Evolutionary conservation across 2,797 vertebrate genomes (phyloP), one percentile per base, ranked within the genome.

Genomic region (Enteromius treurensis): DNA sequence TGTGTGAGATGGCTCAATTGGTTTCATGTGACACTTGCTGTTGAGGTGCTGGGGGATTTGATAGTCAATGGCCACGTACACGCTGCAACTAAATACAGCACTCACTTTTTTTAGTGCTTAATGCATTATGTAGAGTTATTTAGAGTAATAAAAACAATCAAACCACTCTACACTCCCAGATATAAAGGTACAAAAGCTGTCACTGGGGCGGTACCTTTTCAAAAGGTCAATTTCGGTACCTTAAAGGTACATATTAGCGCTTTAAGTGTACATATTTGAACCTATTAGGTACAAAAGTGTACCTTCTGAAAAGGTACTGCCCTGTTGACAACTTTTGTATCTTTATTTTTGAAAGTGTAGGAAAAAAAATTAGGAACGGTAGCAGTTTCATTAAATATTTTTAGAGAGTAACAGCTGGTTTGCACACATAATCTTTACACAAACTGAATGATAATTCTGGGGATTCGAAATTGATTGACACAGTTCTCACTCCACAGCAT

Each of bases 1-100:
- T 19, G 73, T 88, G 84, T 58, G 53, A 85, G 90, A 91, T 83
- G 89, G 89, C 92, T 93, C 90, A 91, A 90, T 91, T 89, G 87
- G 90, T 89, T 90, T 91, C 90, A 85, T 86, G 90, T 87, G 86
- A 87, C 88, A 85, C 55, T 71, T 34, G 74, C 49, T 23, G 15
- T 49, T 65, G 69, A 81, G 45, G 42, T 65, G 26, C 69, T 73
- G 53, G n/a, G 73, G 51, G 9, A 80, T 55, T 80, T 69, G 26
- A 40, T 42, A 69, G 67, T 70, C 14, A 34, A 10, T 40, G 32
- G 29, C 64, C 13, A 79, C 29, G 34, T 42, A 55, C 78, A 58
- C 9, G 4, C 77, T 26, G 21, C 32, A 19, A 49, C n/a, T 55
- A 42, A 79, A 79, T 79, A 68, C 21, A n/a, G 14, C 11, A 40